Conservation (phyloP, 1,140 invertebrate species). For the Drosophila funebris region DNA sequence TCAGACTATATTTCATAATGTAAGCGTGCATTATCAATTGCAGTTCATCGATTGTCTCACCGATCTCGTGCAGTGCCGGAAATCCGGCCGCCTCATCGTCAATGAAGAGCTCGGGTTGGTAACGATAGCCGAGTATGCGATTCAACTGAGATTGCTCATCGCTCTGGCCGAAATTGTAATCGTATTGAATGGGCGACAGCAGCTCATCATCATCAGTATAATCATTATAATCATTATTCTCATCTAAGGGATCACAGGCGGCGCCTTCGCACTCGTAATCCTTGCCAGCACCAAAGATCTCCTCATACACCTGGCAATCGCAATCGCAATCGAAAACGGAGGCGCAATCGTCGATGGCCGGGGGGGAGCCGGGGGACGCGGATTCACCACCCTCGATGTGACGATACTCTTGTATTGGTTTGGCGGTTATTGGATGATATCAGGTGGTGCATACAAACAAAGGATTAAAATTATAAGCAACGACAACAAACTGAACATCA, state of each 20-base stretch:
- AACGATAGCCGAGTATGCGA: slow-evolving; percentile 71
- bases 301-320: slow-evolving; percentile 64
- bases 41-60: slow-evolving; percentile 83
- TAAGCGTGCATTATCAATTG: slow-evolving; percentile 82
- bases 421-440: slow-evolving; percentile 8
- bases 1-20: slow-evolving; percentile 83
- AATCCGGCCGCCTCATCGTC: slow-evolving; percentile 78
- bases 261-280: slow-evolving; percentile 67
- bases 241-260: slow-evolving; percentile 1
- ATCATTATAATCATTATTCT: too few species aligned
- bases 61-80: slow-evolving; percentile 80
- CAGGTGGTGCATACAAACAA: slow-evolving; percentile 36
- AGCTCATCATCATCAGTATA: slow-evolving; percentile 21
- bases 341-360: background rate
- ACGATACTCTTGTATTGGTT: slow-evolving; percentile 63
- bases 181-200: slow-evolving; percentile 34
- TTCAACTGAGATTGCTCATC: slow-evolving; percentile 65
- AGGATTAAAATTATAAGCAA: slow-evolving; percentile 52
- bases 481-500: slow-evolving; percentile 31
- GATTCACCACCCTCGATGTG: slow-evolving; percentile 80
- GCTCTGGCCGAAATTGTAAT: slow-evolving; percentile 65
- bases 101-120: slow-evolving; percentile 77
- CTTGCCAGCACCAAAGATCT: slow-evolving; percentile 68
- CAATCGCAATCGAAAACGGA: slow-evolving; percentile 57
- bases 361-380: slow-evolving; percentile 29